Evolutionary conservation across 2,797 vertebrate genomes (phyloP), one percentile per base, ranked within the genome.

Genomic region (Mus caroli): DNA sequence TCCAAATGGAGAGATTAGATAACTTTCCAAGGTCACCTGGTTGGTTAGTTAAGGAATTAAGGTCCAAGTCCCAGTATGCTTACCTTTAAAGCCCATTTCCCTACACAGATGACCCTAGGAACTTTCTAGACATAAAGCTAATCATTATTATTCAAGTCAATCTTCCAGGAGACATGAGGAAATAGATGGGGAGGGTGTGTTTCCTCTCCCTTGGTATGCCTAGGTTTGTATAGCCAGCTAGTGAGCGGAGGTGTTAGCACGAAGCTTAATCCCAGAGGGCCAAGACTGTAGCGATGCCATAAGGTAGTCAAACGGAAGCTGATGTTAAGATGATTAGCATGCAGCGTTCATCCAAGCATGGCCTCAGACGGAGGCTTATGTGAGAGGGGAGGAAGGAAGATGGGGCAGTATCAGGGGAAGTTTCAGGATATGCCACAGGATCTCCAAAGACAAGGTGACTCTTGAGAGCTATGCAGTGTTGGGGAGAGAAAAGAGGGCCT

Each of bases 181-280:
- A 77, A 28, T 7, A 58, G 54, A 43, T 22, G 28, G 1, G 43
- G 78, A 79, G 20, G 56, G 28, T n/a, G 54, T 62, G 34, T 82
- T 28, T 67, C 3, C 83, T 91, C 73, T 60, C 26, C 17, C 6
- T 71, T 78, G 19, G 34, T 20, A 64, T 26, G 40, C 40, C 73
- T 87, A 56, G 8, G 28, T 75, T 62, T 43, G 1, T 34, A 50
- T 7, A 84, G 34, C 77, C 62, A 91, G 62, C 46, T n/a, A 24
- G 90, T 91, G 14, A 34, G 24, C 56, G 91, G 40, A 24, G n/a
- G 60, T 79, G 34, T 91, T 56, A 75, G 26, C 40, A 82, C 60
- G 86, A 94, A 82, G 40, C 75, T 26, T 83, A 75, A 43, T 83
- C 71, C 75, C 64, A 75, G 60, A 90, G 37, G 67, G 62, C 75